Conservation (phyloP, 2,797 vertebrate species). For the Pelochelys cantorii region DNA sequence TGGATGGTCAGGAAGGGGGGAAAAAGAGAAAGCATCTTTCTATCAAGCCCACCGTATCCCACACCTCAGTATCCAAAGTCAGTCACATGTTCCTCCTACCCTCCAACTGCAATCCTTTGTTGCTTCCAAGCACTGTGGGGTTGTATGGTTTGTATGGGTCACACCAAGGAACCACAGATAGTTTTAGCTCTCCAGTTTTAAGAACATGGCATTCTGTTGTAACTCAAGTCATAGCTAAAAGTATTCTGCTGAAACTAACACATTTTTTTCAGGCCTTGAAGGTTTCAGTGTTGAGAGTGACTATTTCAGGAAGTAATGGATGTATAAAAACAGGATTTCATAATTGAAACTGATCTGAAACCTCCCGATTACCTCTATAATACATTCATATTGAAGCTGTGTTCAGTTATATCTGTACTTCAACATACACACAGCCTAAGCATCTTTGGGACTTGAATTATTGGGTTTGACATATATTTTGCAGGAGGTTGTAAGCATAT, state of each 20-base stretch:
- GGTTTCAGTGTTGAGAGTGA: slow-evolving; percentile 55
- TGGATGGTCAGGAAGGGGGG: background rate
- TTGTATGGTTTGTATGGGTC: background rate
- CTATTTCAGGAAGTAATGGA: slow-evolving; percentile 55
- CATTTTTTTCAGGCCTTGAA: slow-evolving; percentile 44
- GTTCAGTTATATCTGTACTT: slow-evolving; percentile 34
- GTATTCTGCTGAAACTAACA: slow-evolving; percentile 62
- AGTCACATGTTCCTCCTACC: background rate
- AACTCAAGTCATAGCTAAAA: slow-evolving; percentile 40
- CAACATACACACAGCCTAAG: slow-evolving; percentile 27
- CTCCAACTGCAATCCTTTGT: background rate
- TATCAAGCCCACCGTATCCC: background rate
- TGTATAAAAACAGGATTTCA: slow-evolving; percentile 58
- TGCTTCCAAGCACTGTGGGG: background rate
- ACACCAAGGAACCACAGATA: background rate
- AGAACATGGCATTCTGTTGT: slow-evolving; percentile 5
- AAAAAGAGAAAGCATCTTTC: background rate
- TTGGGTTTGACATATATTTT: slow-evolving; percentile 28
- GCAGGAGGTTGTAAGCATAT: slow-evolving; percentile 46
- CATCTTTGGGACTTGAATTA: slow-evolving; percentile 57
- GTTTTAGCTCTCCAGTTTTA: too few species aligned
- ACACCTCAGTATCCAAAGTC: background rate
- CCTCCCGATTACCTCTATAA: slow-evolving; percentile 41
- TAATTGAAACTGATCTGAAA: slow-evolving; percentile 56
- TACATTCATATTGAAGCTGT: slow-evolving; percentile 7